A percentile compares a stretch with the other conserved stretches of the same genome.
These are phyloP conservation scores for Limanda limanda DNA, from an alignment of 2,113 vertebrate genomes.

Conservation along the genomic window DNA sequence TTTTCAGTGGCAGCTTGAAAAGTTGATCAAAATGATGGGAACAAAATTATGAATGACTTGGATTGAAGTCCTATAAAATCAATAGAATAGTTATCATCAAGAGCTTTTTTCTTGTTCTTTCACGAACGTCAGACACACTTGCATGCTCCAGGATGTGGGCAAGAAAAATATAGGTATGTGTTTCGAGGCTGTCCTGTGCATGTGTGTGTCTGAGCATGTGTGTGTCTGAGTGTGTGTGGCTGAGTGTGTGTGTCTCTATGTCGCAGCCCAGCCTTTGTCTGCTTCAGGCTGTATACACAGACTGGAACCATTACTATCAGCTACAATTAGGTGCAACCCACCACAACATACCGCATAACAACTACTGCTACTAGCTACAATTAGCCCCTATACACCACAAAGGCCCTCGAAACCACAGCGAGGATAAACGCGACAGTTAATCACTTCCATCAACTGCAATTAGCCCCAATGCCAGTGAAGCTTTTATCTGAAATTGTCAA, in stretches of 20 bases:
- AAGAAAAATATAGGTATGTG: constrained; percentile 24
- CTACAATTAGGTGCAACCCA: constrained; percentile 77
- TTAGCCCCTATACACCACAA: constrained; percentile 70
- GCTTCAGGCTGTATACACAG: constrained; percentile 78
- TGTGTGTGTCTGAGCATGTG: neutral
- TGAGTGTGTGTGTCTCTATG: constrained; percentile 28
- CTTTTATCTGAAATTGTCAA: constrained; percentile 64
- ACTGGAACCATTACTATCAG: constrained; percentile 82
- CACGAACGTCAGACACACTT: neutral
- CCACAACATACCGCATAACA: constrained; percentile 77
- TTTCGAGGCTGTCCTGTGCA: neutral
- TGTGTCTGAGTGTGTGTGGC: neutral
- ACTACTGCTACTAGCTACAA: constrained; percentile 78
- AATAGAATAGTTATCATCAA: neutral
- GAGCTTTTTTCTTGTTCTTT: neutral
- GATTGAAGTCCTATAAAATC: neutral
- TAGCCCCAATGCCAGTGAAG: constrained; percentile 50
- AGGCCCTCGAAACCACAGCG: constrained; percentile 58
- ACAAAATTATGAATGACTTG: constrained; percentile 4
- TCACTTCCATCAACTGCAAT: constrained; percentile 74
- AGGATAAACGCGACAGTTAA: constrained; percentile 67
- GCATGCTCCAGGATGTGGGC: neutral
- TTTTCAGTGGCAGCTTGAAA: constrained; percentile 6
- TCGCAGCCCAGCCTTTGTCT: constrained; percentile 51
- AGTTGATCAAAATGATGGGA: constrained; percentile 17